These are phyloP conservation scores for Pimephales promelas DNA, from an alignment of 2,113 vertebrate genomes.

Conservation along the genomic window DNA sequence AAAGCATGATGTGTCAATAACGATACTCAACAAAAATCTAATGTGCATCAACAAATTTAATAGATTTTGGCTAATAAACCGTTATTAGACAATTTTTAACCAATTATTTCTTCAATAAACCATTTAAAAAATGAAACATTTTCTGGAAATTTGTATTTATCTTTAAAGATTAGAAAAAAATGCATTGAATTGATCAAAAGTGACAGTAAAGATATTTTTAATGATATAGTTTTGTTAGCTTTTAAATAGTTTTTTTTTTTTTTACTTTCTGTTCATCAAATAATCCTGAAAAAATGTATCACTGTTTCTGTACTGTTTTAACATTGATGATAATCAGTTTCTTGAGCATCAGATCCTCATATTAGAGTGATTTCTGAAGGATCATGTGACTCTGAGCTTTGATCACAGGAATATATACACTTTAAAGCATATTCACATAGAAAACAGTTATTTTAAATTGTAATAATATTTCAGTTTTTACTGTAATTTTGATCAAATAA, in stretches of 20 bases:
- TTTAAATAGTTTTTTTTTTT: background rate
- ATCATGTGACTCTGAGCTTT: background rate
- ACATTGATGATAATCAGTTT: background rate
- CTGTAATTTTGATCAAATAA: background rate
- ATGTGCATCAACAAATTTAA: too few relatives aligned
- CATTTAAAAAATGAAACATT: too few relatives aligned
- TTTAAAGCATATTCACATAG: background rate
- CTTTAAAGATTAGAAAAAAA: too few relatives aligned
- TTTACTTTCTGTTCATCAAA: background rate
- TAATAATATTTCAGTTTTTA: background rate
- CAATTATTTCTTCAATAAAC: too few relatives aligned
- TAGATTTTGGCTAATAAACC: too few relatives aligned
- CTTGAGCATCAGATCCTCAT: background rate
- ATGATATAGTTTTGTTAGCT: too few relatives aligned
- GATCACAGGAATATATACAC: background rate
- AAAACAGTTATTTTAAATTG: background rate
- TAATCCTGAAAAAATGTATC: background rate
- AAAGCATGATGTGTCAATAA: too few relatives aligned
- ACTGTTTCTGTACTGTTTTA: background rate
- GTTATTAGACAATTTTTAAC: too few relatives aligned
- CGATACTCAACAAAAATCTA: too few relatives aligned
- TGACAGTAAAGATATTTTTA: background rate
- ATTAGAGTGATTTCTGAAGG: background rate
- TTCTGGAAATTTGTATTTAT: too few relatives aligned
- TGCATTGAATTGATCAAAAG: background rate